Base-by-base conservation (phyloP, 2,888 invertebrate species). In the Athetis lepigone region DNA sequence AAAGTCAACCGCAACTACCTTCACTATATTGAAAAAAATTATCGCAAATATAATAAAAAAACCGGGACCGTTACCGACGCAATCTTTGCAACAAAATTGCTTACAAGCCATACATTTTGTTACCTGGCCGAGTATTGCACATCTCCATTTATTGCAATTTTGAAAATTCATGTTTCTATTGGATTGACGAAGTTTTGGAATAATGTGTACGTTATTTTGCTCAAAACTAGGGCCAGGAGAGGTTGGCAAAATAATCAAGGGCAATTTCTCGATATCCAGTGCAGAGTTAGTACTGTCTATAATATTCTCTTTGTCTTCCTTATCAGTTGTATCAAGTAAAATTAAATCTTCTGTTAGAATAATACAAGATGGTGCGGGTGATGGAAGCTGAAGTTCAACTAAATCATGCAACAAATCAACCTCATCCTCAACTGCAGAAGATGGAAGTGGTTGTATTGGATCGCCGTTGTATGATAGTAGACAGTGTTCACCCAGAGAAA, bases 31-130 rank as follows among this genome's bases (percentile, higher is more conserved):
- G 39, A 51, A 51, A 25, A 27, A 40, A 42, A 19, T 19, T 52
- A 29, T 52, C 9, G 11, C 40, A 52, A 29, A 52, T 29, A 29
- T 52, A 52, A 19, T 49, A 27, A 40, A 52, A 19, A 19, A 40
- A 27, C 39, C 27, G 18, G 39, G 40, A 27, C 25, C 25, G 7
- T 27, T 40, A 11, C 25, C 51, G 39, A 52, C 25, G 25, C 40
- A 52, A 40, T 40, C 52, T 52, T 52, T 13, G 19, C 51, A 27
- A 13, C 8, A 39, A 5, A 40, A 42, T 42, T 40, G 25, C 13
- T 52, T 52, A 21, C 52, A 27, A 42, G 52, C 27, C 52, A 52
- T 52, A 52, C 52, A 52, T 52, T 52, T 52, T 18, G 27, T 2
- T 1, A 42, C 27, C n/a, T 39, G 13, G 40, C 52, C 9, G 1